Percentiles rank a stretch among this genome's conserved stretches.
These are phyloP conservation scores for Bombyx mori DNA, from an alignment of 1,140 invertebrate genomes.

Conservation along the genomic window DNA sequence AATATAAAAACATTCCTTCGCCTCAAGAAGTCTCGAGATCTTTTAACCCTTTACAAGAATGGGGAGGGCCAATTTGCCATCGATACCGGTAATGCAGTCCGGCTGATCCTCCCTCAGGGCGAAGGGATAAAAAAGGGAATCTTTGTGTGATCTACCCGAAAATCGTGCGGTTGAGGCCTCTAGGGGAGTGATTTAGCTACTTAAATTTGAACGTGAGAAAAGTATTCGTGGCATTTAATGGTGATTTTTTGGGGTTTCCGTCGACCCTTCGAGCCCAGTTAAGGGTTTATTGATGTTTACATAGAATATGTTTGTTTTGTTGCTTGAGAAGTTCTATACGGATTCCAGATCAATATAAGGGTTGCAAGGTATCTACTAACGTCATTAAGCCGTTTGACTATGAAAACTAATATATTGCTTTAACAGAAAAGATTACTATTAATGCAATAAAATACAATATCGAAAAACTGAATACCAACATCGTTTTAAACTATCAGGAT, in stretches of 20 bases:
- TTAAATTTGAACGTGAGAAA: conserved; percentile 41
- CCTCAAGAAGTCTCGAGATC: conserved; percentile 15
- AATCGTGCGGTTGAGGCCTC: conserved; percentile 40
- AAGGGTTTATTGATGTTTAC: no score
- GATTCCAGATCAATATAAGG: no score
- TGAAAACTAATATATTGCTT: no score
- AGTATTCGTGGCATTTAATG: not conserved
- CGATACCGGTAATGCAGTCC: conserved; percentile 56
- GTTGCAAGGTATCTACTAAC: no score
- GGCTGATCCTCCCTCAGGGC: conserved; percentile 30
- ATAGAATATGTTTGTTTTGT: no score
- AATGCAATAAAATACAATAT: no score
- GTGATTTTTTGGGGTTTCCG: no score
- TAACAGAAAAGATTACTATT: no score
- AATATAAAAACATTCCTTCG: conserved; percentile 17
- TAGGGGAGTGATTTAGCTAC: conserved; percentile 38
- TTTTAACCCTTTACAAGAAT: conserved; percentile 20
- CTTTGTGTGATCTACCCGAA: conserved; percentile 54
- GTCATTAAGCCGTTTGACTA: no score
- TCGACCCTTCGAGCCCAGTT: no score
- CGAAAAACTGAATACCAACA: no score
- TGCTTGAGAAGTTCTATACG: no score
- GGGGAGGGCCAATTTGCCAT: conserved; percentile 46
- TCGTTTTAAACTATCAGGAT: not conserved
- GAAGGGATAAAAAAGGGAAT: conserved; percentile 58